Conservation (phyloP, 2,113 vertebrate species). For the Atherinomorus stipes region DNA sequence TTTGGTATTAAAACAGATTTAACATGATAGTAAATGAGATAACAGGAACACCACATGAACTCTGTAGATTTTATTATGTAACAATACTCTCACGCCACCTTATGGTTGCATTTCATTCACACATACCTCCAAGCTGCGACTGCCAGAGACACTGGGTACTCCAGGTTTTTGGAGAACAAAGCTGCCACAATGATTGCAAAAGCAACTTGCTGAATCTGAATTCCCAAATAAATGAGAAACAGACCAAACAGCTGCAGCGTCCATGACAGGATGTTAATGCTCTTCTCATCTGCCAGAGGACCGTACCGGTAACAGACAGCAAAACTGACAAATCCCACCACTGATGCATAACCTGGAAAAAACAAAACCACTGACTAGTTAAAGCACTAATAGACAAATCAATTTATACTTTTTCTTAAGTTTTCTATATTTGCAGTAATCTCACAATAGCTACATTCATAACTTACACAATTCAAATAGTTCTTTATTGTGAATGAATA, state of each 20-base stretch:
- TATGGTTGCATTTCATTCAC: constrained; percentile 22
- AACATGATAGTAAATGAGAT: background rate
- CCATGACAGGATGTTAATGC: constrained; percentile 95
- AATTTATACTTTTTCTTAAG: background rate
- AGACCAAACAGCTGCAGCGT: constrained; percentile 91
- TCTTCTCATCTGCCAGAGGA: constrained; percentile 90
- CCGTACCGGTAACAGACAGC: constrained; percentile 93
- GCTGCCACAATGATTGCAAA: constrained; percentile 85
- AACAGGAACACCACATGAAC: background rate
- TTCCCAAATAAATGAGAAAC: constrained; percentile 87
- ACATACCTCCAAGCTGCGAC: constrained; percentile 71
- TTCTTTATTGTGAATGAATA: background rate
- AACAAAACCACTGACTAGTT: background rate
- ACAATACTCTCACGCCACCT: constrained; percentile 47
- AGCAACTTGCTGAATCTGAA: constrained; percentile 91
- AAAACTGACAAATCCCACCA: constrained; percentile 92
- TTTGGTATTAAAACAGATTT: background rate
- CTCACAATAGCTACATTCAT: no score
- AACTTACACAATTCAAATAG: background rate
- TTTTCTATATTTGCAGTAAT: background rate
- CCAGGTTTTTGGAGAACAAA: constrained; percentile 89
- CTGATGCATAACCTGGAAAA: constrained; percentile 85
- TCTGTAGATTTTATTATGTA: background rate
- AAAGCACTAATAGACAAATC: background rate
- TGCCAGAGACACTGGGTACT: constrained; percentile 83